Conservation (phyloP, 2,113 vertebrate genomes). For the Serinus canaria region DNA sequence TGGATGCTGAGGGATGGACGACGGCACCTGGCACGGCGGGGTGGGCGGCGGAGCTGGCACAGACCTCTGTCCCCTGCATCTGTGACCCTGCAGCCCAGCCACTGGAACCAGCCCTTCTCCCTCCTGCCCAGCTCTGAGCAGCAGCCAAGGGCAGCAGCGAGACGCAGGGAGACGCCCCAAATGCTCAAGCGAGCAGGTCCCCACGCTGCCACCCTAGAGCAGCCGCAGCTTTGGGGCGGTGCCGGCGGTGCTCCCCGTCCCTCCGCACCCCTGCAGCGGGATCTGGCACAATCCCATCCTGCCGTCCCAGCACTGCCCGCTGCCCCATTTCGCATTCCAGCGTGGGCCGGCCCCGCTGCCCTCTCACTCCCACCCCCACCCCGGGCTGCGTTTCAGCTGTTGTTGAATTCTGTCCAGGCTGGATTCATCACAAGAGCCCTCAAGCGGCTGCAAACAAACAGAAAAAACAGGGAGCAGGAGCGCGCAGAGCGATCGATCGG, state of each 20-base stretch:
- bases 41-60: rapidly evolving
- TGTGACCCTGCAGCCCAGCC: not conserved
- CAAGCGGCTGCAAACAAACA: conserved; percentile 67
- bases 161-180: not conserved
- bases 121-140: not conserved
- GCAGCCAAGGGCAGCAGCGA: not conserved
- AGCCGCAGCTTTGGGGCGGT: not conserved
- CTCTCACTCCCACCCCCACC: conserved; percentile 63
- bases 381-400: conserved; percentile 54
- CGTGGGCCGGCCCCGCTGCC: conserved; percentile 46
- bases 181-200: rapidly evolving
- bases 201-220: not conserved
- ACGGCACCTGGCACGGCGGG: rapidly evolving
- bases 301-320: not conserved
- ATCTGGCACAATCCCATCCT: not conserved
- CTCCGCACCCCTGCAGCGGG: not conserved
- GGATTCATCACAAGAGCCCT: conserved; percentile 69
- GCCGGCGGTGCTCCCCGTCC: not conserved
- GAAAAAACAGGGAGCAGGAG: conserved; percentile 17
- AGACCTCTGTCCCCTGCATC: not conserved
- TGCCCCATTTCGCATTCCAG: conserved; percentile 55
- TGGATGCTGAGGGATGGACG: not conserved
- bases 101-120: not conserved
- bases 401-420: conserved; percentile 60
- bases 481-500: conserved; percentile 36